Percentiles rank a stretch among this genome's conserved stretches.
Evolutionary conservation across 2,797 vertebrate genomes (phyloP).

Genomic region (Peromyscus nudipes): DNA sequence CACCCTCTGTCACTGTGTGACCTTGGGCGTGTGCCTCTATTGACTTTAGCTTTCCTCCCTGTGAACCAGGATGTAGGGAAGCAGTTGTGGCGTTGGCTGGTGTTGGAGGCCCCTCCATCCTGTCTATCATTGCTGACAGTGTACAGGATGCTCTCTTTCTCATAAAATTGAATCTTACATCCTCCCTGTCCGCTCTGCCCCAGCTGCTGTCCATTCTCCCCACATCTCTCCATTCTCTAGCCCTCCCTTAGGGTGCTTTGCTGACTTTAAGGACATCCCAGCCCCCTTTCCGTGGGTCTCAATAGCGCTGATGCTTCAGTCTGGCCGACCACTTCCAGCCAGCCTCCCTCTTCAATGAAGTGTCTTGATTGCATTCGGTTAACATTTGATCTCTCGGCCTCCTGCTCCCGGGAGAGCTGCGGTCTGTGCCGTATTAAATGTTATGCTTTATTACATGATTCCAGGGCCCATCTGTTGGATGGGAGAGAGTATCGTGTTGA

Average conservation of each 20-base stretch:
- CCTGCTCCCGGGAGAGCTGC: constrained; percentile 56
- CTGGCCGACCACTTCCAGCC: neutral
- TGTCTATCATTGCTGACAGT: neutral
- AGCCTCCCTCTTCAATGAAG: neutral
- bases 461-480: constrained; percentile 69
- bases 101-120: neutral
- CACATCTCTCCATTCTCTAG: neutral
- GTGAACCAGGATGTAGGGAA: neutral
- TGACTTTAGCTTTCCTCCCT: neutral
- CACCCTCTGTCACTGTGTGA: neutral
- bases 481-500: constrained; percentile 50
- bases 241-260: neutral
- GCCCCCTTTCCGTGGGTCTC: neutral
- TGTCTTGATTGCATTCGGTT: constrained; percentile 45
- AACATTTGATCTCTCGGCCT: constrained; percentile 70
- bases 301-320: neutral
- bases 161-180: neutral
- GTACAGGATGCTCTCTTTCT: neutral
- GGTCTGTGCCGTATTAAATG: constrained; percentile 26
- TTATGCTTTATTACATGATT: constrained; percentile 27
- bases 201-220: neutral
- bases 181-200: neutral
- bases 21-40: too few relatives aligned
- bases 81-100: neutral
- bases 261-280: neutral